Evolutionary conservation across 2,888 invertebrate genomes (phyloP).

Genomic region (Oxystoma pomonae): DNA sequence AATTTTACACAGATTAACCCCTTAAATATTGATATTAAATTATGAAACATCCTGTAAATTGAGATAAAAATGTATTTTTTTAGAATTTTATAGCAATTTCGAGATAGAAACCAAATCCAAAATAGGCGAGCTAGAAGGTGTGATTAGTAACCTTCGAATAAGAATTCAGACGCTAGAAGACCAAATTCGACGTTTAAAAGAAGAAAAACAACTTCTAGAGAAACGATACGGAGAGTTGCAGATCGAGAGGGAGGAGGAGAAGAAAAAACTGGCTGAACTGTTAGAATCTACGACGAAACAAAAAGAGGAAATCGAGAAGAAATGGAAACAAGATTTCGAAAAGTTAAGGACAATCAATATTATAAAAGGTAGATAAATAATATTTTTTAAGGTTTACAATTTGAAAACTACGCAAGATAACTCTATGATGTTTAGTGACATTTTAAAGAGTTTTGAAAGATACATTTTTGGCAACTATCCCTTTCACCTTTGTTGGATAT

Average conservation of each 20-base stretch:
- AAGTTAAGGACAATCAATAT: constrained; percentile 63
- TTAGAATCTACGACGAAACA: constrained; percentile 59
- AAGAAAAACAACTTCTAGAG: constrained; percentile 49
- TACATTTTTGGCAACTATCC: too few relatives aligned
- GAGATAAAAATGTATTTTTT: constrained; percentile 8
- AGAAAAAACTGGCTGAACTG: constrained; percentile 54
- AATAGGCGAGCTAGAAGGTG: constrained; percentile 48
- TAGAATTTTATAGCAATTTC: constrained; percentile 30
- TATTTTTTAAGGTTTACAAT: too few relatives aligned
- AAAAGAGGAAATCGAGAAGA: constrained; percentile 54
- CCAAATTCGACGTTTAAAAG: constrained; percentile 48
- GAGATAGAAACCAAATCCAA: constrained; percentile 42
- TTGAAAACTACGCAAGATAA: too few relatives aligned
- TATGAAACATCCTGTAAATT: too few relatives aligned
- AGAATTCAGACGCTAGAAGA: constrained; percentile 52
- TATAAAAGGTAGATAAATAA: constrained; percentile 52
- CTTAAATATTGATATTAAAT: too few relatives aligned
- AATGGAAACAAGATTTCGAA: constrained; percentile 67
- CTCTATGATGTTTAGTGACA: too few relatives aligned
- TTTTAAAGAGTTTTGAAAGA: too few relatives aligned
- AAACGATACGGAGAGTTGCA: constrained; percentile 42
- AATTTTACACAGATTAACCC: too few relatives aligned
- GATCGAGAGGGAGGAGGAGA: constrained; percentile 49
- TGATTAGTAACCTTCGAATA: constrained; percentile 49
- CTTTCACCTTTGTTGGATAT: too few relatives aligned